Conservation (phyloP, 2,797 vertebrate species). For the Dallia pectoralis region DNA sequence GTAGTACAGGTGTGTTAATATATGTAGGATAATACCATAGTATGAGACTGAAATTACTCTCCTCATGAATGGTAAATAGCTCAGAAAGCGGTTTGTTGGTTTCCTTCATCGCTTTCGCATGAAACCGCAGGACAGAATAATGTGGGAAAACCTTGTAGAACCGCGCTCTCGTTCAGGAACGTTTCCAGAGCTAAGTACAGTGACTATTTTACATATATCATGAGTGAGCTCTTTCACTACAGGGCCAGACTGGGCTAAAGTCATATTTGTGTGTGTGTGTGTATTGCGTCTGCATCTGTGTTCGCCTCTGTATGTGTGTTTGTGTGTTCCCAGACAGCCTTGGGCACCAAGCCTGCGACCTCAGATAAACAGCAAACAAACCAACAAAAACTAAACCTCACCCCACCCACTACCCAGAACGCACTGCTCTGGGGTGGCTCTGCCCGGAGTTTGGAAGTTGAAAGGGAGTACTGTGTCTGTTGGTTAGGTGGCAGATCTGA, state of each 20-base stretch:
- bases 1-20: too few relatives aligned
- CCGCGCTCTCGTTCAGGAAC: constrained; percentile 55
- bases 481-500: constrained; percentile 38
- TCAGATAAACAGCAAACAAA: constrained; percentile 49
- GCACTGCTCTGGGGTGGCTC: constrained; percentile 21
- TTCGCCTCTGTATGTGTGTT: background rate
- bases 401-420: constrained; percentile 13
- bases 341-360: constrained; percentile 42
- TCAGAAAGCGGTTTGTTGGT: background rate
- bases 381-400: constrained; percentile 40
- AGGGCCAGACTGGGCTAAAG: constrained; percentile 16
- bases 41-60: background rate
- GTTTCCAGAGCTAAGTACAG: constrained; percentile 31
- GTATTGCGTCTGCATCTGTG: background rate
- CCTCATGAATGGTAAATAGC: background rate
- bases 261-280: background rate
- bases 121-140: constrained; percentile 2
- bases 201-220: constrained; percentile 2
- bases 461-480: constrained; percentile 55
- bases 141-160: constrained; percentile 49
- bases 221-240: constrained; percentile 29
- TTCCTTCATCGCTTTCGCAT: constrained; percentile 39
- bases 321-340: constrained; percentile 31
- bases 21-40: background rate
- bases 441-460: constrained; percentile 34